Base-by-base conservation (phyloP, 2,797 vertebrate genomes). In the Gymnoscopelus microlampas region DNA sequence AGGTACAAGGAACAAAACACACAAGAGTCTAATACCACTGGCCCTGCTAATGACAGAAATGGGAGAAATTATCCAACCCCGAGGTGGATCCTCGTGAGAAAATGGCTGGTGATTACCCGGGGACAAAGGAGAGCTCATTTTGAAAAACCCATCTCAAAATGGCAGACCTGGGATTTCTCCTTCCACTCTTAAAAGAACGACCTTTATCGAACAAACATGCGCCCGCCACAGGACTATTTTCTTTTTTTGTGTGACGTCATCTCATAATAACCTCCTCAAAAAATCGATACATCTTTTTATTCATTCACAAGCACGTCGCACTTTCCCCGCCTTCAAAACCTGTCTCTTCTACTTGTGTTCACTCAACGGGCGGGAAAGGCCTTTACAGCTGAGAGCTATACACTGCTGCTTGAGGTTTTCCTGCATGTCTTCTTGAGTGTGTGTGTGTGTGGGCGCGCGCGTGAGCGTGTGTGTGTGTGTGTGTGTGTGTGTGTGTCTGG, bases 31-130 rank as follows among this genome's bases (percentile, higher is more conserved):
- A 86, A 89, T 89, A 87, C 85, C 80, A 44, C 39, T 44, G 86
- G 86, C 75, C 77, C 80, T 85, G 79, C 85, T 90, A 91, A 91
- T 90, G 90, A 91, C 82, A 90, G 88, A 91, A 90, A 91, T 91
- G 87, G 86, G 88, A 88, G 85, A 90, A 90, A 91, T 91, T 88
- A 91, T 91, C 88, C 39, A 44, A 44, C 39, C 86, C 77, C 78
- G 77, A 80, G 88, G 88, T 91, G 91, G 88, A 92, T 91, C 90
- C 90, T 90, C 86, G 87, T 91, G 90, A 92, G 90, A 92, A 91
- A 89, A 88, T 86, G 81, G 83, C 73, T 86, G 80, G 81, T 87
- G 85, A 92, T 90, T 87, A 87, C 83, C 81, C 2, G 26, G 7
- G 85, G 87, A 91, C 91, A 90, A 90, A 88, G 75, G 79, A 44